Conservation (phyloP, 2,113 vertebrate genomes). For the Amazona guildingii region DNA sequence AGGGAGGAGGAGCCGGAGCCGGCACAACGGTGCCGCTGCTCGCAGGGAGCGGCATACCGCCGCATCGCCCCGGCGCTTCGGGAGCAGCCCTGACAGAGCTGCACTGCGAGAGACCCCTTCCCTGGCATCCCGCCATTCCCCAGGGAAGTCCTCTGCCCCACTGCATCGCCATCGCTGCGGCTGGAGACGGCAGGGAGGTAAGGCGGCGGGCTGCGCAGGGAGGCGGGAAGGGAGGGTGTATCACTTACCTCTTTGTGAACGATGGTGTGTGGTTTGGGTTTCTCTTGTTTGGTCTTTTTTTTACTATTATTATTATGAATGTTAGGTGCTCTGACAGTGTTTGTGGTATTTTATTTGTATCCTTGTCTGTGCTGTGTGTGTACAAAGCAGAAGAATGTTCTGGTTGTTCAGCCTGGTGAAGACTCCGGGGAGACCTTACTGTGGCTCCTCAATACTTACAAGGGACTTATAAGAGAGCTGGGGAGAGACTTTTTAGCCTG, state of each 20-base stretch:
- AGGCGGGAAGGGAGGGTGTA: background rate
- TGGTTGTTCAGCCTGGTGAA: background rate
- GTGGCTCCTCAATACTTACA: background rate
- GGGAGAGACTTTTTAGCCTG: background rate
- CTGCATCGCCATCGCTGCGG: background rate
- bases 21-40: accelerated
- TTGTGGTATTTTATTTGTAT: background rate
- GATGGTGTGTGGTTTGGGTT: background rate
- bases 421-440: background rate
- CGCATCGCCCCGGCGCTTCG: accelerated
- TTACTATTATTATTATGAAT: accelerated
- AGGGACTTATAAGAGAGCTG: background rate
- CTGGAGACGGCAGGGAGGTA: background rate
- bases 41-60: accelerated
- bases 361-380: accelerated
- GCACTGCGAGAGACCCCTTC: background rate
- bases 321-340: background rate
- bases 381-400: accelerated
- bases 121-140: accelerated
- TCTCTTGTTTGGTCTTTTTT: background rate
- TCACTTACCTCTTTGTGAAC: background rate
- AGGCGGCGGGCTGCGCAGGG: accelerated
- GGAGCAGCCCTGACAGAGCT: accelerated
- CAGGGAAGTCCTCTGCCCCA: background rate
- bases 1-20: background rate